Percentiles rank a stretch among this genome's conserved stretches.
phyloP scores from a whole-genome alignment of 1,140 invertebrate genomes.

The Teleopsis dalmanni region DNA sequence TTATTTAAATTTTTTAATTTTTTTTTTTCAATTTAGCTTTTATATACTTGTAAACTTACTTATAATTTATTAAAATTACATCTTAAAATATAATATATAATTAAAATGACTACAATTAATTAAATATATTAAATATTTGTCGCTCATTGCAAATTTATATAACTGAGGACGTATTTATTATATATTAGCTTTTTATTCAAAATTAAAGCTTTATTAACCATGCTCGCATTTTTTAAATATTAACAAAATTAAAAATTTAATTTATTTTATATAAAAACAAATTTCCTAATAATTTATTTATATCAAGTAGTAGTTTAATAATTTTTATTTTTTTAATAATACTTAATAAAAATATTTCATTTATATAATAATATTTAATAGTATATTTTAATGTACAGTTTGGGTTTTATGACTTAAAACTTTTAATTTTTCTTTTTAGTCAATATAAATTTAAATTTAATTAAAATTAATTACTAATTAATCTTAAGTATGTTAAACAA shows the following conservation, averaged over 20 bases:
- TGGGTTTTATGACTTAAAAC: too few relatives aligned
- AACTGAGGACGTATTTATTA: conserved; percentile 13
- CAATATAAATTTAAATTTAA: too few relatives aligned
- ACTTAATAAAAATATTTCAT: too few relatives aligned
- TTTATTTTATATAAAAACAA: too few relatives aligned
- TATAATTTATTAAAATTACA: background rate
- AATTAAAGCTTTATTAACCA: conserved; percentile 46
- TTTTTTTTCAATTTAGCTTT: conserved; percentile 5
- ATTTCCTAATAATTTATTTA: too few relatives aligned
- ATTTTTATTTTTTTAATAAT: too few relatives aligned
- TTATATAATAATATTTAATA: too few relatives aligned
- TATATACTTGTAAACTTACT: conserved; percentile 1
- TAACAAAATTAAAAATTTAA: conserved; percentile 16
- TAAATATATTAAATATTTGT: background rate
- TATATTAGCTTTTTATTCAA: conserved; percentile 27
- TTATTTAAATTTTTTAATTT: conserved; percentile 1
- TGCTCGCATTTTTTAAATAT: conserved; percentile 32
- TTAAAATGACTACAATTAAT: conserved; percentile 6
- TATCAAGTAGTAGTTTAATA: too few relatives aligned
- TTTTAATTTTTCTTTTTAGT: too few relatives aligned
- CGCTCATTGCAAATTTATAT: conserved; percentile 11
- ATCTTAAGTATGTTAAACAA: too few relatives aligned
- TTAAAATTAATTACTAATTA: too few relatives aligned
- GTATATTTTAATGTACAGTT: too few relatives aligned
- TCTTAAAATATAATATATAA: background rate